Percentiles rank a stretch among this genome's conserved stretches.
Evolutionary conservation across 1,140 invertebrate genomes (phyloP).

Genomic region (Aphaenogaster floridana): DNA sequence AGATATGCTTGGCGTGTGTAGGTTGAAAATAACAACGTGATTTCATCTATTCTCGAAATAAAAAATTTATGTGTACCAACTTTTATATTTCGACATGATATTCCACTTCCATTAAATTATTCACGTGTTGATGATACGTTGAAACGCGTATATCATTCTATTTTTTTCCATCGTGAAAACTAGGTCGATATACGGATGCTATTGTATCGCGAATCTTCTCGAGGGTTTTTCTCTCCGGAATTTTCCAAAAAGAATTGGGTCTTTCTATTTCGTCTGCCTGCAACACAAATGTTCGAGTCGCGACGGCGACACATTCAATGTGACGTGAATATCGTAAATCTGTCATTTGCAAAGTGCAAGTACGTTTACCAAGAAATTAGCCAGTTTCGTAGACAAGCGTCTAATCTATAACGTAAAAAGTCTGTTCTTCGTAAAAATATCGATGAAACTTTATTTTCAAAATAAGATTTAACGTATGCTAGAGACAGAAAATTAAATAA

Average conservation of each 20-base stretch:
- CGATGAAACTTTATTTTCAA: background rate
- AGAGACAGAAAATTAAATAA: background rate
- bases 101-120: conserved; percentile 47
- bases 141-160: background rate
- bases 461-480: background rate
- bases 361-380: background rate
- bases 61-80: background rate
- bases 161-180: background rate
- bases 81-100: conserved; percentile 35
- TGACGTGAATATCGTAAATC: conserved; percentile 15
- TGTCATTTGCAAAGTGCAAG: background rate
- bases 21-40: conserved; percentile 57
- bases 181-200: background rate
- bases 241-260: background rate
- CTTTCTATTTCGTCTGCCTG: background rate
- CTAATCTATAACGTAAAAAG: background rate
- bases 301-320: background rate
- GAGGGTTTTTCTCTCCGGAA: background rate
- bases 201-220: background rate
- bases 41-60: conserved; percentile 37
- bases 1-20: background rate
- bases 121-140: conserved; percentile 32
- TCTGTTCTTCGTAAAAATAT: background rate
- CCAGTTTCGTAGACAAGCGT: background rate
- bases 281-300: background rate